Evolutionary conservation across 2,113 vertebrate genomes (phyloP), one percentile per base, ranked within the genome.

Genomic region (Girardinichthys multiradiatus): DNA sequence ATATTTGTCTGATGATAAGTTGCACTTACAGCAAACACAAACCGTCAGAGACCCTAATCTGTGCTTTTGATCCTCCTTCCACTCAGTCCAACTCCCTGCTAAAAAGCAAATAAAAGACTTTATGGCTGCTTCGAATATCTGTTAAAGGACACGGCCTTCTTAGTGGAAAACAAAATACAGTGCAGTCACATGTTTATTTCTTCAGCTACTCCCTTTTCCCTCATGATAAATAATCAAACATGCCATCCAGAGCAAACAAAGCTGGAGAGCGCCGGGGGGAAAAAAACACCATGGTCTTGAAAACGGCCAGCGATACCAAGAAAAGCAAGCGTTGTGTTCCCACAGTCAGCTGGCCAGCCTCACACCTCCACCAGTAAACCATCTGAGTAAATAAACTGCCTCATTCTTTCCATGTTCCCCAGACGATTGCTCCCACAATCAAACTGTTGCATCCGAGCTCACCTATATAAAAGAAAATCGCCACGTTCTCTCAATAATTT

Each of bases 201-300:
- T 94, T 93, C 92, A 94, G 95, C 95, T 94, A 96, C 95, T 96
- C 96, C 96, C 95, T 95, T 88, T 96, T 94, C 95, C 94, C 95
- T 96, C 95, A 95, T 95, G 95, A 98, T 97, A 98, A 97, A 98
- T 98, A 98, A 98, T 96, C 96, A 97, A 96, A 97, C 95, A 94
- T 95, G 95, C 94, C 94, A 95, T 98, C 96, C 96, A 98, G 96
- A 97, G 96, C 95, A 97, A 99, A 97, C 96, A 97, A 95, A 95
- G 95, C 80, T 80, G 88, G 79, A 81, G 88, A 91, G 89, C 95
- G 95, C 93, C 87, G 93, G 93, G 94, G 27, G 94, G 95, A 92
- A 93, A 93, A 86, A 87, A 89, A 95, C 94, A 90, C 94, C 93
- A 95, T 93, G 95, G 95, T 95, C 95, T 95, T 95, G 94, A 96